Evolutionary conservation across 2,797 vertebrate genomes (phyloP).

Genomic region (Amazona finschi): DNA sequence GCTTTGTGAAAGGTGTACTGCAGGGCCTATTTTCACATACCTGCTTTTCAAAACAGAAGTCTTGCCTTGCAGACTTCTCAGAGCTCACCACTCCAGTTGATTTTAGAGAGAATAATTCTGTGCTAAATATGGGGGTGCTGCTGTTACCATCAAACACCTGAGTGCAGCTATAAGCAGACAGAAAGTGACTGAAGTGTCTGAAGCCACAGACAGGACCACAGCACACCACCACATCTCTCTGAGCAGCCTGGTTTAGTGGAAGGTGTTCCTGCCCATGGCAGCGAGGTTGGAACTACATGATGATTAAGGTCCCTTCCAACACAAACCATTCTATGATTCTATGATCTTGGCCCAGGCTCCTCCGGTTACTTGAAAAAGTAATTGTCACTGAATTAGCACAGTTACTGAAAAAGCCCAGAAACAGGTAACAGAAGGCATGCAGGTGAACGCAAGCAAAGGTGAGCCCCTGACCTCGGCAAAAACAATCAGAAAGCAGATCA

Average conservation of each 20-base stretch:
- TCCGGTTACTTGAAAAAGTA: not conserved
- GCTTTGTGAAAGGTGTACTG: not conserved
- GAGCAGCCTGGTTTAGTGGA: not conserved
- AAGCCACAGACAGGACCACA: not conserved
- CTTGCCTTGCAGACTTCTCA: not conserved
- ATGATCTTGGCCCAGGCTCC: not conserved
- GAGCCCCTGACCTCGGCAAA: not conserved
- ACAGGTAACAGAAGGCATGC: not conserved
- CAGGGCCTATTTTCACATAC: not conserved
- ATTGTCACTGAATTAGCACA: not conserved
- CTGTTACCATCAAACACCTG: not conserved
- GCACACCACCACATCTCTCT: accelerated
- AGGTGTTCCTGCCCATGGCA: not conserved
- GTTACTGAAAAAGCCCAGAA: not conserved
- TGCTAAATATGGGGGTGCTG: not conserved
- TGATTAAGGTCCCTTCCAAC: not conserved
- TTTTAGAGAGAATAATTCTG: not conserved
- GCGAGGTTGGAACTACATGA: not conserved
- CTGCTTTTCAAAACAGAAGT: not conserved
- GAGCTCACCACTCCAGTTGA: accelerated
- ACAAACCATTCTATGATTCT: not conserved
- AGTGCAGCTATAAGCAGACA: accelerated
- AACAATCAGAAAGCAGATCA: accelerated
- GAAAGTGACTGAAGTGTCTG: not conserved
- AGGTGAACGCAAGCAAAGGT: accelerated